phyloP scores from a whole-genome alignment of 1,140 invertebrate genomes.

The Sipha flava region DNA sequence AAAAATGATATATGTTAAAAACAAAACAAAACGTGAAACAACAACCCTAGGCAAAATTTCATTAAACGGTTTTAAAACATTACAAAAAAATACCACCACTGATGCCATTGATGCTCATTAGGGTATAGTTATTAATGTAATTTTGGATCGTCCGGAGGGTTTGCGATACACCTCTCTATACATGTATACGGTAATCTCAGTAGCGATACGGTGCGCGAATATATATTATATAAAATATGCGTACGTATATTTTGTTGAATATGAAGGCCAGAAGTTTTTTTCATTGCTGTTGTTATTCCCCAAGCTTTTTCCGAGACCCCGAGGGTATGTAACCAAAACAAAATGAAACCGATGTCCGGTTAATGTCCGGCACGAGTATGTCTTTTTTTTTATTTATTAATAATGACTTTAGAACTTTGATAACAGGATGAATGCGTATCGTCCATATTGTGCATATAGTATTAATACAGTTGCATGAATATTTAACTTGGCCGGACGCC shows the following conservation, averaged over 20 bases:
- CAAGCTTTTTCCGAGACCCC: not conserved
- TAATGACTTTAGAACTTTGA: not conserved
- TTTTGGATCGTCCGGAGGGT: not conserved
- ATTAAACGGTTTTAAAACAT: not conserved
- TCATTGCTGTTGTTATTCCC: not conserved
- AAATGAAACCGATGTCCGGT: not conserved
- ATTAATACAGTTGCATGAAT: not conserved
- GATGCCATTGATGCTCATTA: not conserved
- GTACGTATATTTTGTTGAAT: not conserved
- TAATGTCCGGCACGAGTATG: not conserved
- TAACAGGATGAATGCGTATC: not conserved
- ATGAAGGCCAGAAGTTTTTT: not conserved
- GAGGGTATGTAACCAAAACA: not conserved
- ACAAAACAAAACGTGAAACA: not conserved
- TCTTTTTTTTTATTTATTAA: not conserved
- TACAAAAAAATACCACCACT: not conserved
- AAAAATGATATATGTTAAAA: constrained; percentile 16
- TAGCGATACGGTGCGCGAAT: no score
- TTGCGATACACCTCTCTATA: not conserved
- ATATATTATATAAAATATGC: no score
- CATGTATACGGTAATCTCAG: not conserved
- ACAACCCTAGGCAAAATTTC: not conserved
- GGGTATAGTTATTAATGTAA: constrained; percentile 26
- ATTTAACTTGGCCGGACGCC: not conserved
- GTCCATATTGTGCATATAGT: not conserved